Evolutionary conservation across 2,113 vertebrate species (phyloP), one percentile per base, ranked within the genome.

Genomic region (Alosa alosa): DNA sequence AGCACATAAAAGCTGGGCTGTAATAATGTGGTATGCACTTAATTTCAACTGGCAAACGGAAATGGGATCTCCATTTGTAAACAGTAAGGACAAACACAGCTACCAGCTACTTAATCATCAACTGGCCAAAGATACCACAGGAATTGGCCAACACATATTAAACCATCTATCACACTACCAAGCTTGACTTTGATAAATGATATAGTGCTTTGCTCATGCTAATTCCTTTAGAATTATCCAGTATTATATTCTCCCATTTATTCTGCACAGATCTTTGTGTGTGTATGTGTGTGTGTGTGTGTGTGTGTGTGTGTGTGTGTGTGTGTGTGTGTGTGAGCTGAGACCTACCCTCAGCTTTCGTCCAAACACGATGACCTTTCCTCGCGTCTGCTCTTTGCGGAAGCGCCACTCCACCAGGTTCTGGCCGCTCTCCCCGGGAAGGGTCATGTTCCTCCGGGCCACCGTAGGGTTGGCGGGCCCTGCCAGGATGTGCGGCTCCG

Each of bases 391-490:
- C 87, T 99, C 98, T 86, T 99, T 99, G 31, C 98, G 95, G 94
- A 99, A 99, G 68, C 98, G 93, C 98, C 98, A 99, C 82, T 99
- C 98, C 90, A 99, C 98, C 92, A 99, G 87, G 89, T 99, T 99
- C 87, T 99, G 98, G 0, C 98, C 98, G 0, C 98, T 99, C 85
- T 99, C 98, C 10, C 98, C 98, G 0, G 98, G 98, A 0, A 99
- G 97, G 0, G 97, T 98, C 97, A 99, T 99, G 93, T 99, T 99
- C 68, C 98, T 96, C 83, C 97, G 96, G 60, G 97, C 97, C 72
- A 99, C 93, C 0, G 97, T 99, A 0, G 98, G 98, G 87, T 98
- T 99, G 60, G 97, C 97, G 0, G 98, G 97, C 81, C 98, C 98
- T 57, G 98, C 98, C 89, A 99, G 93, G 55, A 99, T 96, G 0